Conservation (phyloP, 2,888 invertebrate species). For the Eupithecia tripunctaria region DNA sequence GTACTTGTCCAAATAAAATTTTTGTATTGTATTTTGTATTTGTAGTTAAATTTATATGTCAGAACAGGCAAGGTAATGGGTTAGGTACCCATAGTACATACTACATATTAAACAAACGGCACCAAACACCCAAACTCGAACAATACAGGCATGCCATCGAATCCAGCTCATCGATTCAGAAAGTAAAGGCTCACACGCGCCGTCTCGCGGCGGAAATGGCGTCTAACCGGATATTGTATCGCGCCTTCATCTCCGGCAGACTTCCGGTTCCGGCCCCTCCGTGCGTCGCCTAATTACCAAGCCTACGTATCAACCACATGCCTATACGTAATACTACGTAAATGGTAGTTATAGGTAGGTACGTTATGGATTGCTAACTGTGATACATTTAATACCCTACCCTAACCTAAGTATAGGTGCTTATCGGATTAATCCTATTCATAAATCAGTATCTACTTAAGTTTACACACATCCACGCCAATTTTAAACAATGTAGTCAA, state of each 20-base stretch:
- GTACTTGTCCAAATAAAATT: too few species aligned
- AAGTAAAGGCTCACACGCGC: constrained; percentile 64
- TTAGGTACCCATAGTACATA: background rate
- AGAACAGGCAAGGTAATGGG: background rate
- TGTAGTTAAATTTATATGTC: background rate
- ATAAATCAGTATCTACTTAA: background rate
- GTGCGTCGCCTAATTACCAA: constrained; percentile 81
- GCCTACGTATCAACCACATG: constrained; percentile 41
- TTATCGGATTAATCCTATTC: background rate
- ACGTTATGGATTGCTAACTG: background rate
- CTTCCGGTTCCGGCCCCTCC: constrained; percentile 77
- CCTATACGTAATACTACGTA: background rate
- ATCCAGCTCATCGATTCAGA: constrained; percentile 53
- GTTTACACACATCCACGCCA: background rate
- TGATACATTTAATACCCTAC: background rate
- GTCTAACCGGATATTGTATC: constrained; percentile 85
- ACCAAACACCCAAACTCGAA: background rate
- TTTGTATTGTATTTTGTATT: background rate
- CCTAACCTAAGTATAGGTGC: background rate
- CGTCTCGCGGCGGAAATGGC: constrained; percentile 83
- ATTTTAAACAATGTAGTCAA: background rate
- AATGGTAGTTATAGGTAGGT: background rate
- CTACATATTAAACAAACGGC: background rate
- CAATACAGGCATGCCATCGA: constrained; percentile 10
- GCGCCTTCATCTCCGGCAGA: constrained; percentile 84